Evolutionary conservation across 2,797 vertebrate genomes (phyloP).

Genomic region (Cichlasoma orientale): DNA sequence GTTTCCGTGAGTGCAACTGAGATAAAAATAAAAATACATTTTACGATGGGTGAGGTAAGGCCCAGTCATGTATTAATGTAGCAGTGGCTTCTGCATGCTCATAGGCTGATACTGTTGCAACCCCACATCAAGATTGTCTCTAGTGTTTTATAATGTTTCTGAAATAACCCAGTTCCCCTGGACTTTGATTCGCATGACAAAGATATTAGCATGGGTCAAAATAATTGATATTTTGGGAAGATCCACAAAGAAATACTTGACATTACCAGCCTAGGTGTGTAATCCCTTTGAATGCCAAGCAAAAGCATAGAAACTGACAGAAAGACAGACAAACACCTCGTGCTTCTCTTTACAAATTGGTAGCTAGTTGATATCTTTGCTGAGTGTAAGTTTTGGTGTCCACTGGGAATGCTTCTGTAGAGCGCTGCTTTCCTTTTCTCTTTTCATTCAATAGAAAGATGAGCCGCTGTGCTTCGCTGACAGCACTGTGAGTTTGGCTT

Average conservation of each 20-base stretch:
- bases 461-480: conserved; percentile 34
- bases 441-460: conserved; percentile 28
- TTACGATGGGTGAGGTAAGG: neutral
- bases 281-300: neutral
- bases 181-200: neutral
- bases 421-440: conserved; percentile 34
- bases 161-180: neutral
- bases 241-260: conserved; percentile 1
- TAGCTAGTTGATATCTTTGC: conserved; percentile 47
- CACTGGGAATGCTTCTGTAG: conserved; percentile 54
- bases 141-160: neutral
- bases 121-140: neutral
- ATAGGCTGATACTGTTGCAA: neutral
- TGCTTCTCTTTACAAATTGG: conserved; percentile 60
- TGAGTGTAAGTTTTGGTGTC: conserved; percentile 35
- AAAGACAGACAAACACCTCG: conserved; percentile 31
- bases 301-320: conserved; percentile 21
- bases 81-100: neutral
- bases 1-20: neutral
- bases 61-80: neutral
- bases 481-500: conserved; percentile 39
- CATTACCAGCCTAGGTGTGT: conserved; percentile 1
- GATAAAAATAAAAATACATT: neutral
- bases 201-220: neutral
- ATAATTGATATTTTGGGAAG: neutral